phyloP scores from a whole-genome alignment of 2,113 vertebrate genomes.

The Vireo altiloquus region DNA sequence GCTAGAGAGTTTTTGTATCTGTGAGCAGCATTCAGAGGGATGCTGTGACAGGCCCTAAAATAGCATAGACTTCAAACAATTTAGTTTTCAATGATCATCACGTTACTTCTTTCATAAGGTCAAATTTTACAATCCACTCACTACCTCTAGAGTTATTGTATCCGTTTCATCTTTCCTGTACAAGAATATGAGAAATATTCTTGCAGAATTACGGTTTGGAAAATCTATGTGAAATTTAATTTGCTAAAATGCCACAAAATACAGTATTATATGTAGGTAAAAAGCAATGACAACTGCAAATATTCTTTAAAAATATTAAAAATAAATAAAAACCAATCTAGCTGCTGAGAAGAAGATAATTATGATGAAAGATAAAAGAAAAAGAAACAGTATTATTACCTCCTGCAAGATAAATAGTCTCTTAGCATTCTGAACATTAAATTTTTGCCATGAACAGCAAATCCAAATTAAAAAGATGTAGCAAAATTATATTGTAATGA shows the following conservation, averaged over 20 bases:
- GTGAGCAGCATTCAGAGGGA: not conserved
- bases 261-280: not conserved
- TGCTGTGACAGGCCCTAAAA: not conserved
- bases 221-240: not conserved
- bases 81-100: slow-evolving; percentile 3
- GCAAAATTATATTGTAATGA: not conserved
- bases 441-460: not conserved
- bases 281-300: not conserved
- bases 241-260: not conserved
- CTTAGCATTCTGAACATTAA: not conserved
- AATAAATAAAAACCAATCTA: not conserved
- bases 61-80: not conserved
- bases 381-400: not conserved
- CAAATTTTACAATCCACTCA: slow-evolving; percentile 68
- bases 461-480: not conserved
- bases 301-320: not conserved
- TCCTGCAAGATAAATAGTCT: not conserved
- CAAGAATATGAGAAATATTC: not conserved
- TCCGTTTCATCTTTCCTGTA: slow-evolving; percentile 46
- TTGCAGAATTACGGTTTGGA: not conserved
- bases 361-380: not conserved
- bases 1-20: slow-evolving; percentile 36
- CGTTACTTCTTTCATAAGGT: slow-evolving; percentile 69
- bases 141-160: slow-evolving; percentile 2
- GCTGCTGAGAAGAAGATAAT: not conserved